These are phyloP conservation scores for Eupristina koningsbergeri DNA, from an alignment of 1,140 invertebrate species.

Conservation along the genomic window DNA sequence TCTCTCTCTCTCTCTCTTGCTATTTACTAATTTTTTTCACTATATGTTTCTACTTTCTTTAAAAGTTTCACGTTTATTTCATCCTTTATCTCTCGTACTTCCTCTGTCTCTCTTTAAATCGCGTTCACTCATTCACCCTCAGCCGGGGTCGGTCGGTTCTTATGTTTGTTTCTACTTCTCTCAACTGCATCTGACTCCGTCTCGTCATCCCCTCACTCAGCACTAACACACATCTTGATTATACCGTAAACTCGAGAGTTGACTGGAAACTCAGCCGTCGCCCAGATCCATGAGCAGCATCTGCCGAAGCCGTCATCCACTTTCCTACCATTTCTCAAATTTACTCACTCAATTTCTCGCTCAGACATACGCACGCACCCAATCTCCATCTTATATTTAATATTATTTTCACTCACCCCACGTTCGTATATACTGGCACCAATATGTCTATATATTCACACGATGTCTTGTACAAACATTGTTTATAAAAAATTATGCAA, in stretches of 20 bases:
- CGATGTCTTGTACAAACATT: not conserved
- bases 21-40: conserved; percentile 33
- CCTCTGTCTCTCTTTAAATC: not conserved
- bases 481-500: too few relatives aligned
- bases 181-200: not conserved
- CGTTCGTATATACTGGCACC: too few relatives aligned
- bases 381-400: conserved; percentile 30
- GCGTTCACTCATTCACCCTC: conserved; percentile 14
- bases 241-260: conserved; percentile 42
- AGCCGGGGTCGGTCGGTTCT: conserved; percentile 20
- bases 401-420: not conserved
- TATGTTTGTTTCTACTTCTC: conserved; percentile 45
- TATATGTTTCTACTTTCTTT: not conserved
- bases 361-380: not conserved
- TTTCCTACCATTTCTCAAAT: not conserved
- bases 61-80: conserved; percentile 23
- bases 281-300: not conserved
- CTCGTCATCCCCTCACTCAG: not conserved
- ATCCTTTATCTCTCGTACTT: not conserved
- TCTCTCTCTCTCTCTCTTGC: conserved; percentile 10
- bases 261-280: conserved; percentile 16
- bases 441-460: not conserved
- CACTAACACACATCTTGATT: conserved; percentile 51
- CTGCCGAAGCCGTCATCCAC: not conserved
- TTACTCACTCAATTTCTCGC: not conserved